Conservation (phyloP, 2,797 vertebrate genomes). For the Pseudochirops cupreus region DNA sequence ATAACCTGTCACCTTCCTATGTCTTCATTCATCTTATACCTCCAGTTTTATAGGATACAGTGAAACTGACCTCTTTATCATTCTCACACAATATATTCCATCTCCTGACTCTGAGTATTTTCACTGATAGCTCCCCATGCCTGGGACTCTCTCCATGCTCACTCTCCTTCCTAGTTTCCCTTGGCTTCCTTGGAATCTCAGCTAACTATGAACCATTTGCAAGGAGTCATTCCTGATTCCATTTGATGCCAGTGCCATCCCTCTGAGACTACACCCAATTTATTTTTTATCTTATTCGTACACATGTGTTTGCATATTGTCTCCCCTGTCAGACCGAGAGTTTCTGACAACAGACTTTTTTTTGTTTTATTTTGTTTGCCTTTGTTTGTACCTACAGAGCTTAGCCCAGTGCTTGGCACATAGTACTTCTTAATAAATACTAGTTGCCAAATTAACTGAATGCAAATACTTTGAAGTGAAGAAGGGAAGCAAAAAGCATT, state of each 20-base stretch:
- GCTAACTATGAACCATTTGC: neutral
- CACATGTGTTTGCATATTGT: neutral
- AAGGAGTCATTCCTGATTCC: neutral
- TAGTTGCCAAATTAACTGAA: neutral
- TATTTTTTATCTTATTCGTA: neutral
- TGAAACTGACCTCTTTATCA: neutral
- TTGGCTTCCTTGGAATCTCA: neutral
- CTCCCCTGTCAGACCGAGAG: neutral
- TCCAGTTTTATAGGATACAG: neutral
- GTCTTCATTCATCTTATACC: neutral
- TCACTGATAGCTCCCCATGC: neutral
- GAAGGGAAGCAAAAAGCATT: neutral
- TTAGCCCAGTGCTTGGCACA: neutral
- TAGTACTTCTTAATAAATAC: neutral
- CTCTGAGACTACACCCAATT: neutral
- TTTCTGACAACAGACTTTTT: neutral
- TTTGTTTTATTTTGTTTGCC: neutral
- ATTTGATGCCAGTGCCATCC: neutral
- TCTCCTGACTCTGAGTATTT: neutral
- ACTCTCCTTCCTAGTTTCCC: neutral
- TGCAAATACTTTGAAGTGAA: neutral
- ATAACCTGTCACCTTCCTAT: neutral
- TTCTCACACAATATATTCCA: neutral
- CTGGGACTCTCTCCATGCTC: neutral
- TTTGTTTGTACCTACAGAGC: neutral